Evolutionary conservation across 2,113 vertebrate species (phyloP).

Genomic region (Megaceryle maxima): DNA sequence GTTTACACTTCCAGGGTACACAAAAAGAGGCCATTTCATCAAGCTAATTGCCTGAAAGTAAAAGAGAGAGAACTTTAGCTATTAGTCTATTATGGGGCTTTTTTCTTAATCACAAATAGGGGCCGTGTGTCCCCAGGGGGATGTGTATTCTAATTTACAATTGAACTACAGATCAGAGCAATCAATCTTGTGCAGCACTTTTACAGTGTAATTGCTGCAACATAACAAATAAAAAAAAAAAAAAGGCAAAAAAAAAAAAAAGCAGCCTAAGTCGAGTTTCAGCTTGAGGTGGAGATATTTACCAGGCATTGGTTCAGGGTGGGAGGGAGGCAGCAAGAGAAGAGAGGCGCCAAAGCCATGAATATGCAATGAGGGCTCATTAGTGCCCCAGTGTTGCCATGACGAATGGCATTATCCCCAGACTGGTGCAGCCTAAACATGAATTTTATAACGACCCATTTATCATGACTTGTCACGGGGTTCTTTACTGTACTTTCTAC

Average conservation of each 20-base stretch:
- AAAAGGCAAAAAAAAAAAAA: constrained; percentile 77
- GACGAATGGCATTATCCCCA: constrained; percentile 84
- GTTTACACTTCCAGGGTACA: constrained; percentile 89
- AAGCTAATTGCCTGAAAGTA: constrained; percentile 99
- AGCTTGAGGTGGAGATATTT: constrained; percentile 77
- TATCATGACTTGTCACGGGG: constrained; percentile 84
- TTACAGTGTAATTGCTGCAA: constrained; percentile 93
- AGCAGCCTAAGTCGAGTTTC: constrained; percentile 78
- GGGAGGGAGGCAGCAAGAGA: constrained; percentile 62
- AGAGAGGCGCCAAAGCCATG: constrained; percentile 70
- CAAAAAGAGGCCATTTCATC: constrained; percentile 93
- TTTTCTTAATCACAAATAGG: constrained; percentile 99
- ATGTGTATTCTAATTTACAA: constrained; percentile 99
- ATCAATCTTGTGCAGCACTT: constrained; percentile 97
- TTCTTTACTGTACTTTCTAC: constrained; percentile 70
- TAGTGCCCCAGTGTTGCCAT: constrained; percentile 82
- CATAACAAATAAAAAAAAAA: constrained; percentile 85
- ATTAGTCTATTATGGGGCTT: constrained; percentile 94
- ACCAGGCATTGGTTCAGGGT: constrained; percentile 71
- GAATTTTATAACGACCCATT: constrained; percentile 88
- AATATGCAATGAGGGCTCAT: constrained; percentile 88
- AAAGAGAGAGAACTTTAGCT: constrained; percentile 96
- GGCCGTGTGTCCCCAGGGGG: constrained; percentile 90
- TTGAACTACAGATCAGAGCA: constrained; percentile 98
- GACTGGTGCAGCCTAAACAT: constrained; percentile 84